Base-by-base conservation (phyloP, 1,140 invertebrate species). In the Araneus ventricosus region DNA sequence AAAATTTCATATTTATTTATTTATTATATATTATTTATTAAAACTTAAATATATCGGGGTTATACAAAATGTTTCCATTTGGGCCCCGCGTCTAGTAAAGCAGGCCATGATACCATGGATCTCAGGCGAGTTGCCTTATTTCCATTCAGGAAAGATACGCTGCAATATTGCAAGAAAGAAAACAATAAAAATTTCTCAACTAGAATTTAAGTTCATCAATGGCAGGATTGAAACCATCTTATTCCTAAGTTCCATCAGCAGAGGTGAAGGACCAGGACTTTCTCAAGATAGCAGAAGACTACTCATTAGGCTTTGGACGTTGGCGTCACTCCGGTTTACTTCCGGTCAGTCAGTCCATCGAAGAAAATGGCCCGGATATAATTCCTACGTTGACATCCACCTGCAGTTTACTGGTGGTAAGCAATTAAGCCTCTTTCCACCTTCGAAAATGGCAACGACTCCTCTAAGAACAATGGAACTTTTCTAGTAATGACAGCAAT, bases 401-500 rank as follows among this genome's bases (percentile, higher is more conserved):
- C 63, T 14, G 14, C 63, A 67, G 63, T 67, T 67, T 67, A 67
- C 24, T 8, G 63, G 24, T 67, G 63, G 63, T 67, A 27, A n/a
- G 63, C 63, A 67, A 67, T 67, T 67, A 67, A 67, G 63, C 63
- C 63, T 1, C 27, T 67, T 67, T 67, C 63, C 27, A 67, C 63
- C 63, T 27, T 4, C n/a, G n/a, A 67, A 30, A 27, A 10, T 27
- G 27, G 27, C 63, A 2, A 30, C 63, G 8, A 27, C 10, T 67
- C 63, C 27, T 10, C n/a, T 7, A 17, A 52, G 27, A 67, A n/a
- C n/a, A 67, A 27, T n/a, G 63, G n/a, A 27, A 2, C 14, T 67
- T 63, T 67, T 30, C 63, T n/a, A 8, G 63, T 67, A 67, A 67
- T 67, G 63, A 67, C 63, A 27, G 63, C 63, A n/a, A 67, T 67